phyloP scores from a whole-genome alignment of 2,797 vertebrate genomes.

The Catamblyrhynchus diadema region DNA sequence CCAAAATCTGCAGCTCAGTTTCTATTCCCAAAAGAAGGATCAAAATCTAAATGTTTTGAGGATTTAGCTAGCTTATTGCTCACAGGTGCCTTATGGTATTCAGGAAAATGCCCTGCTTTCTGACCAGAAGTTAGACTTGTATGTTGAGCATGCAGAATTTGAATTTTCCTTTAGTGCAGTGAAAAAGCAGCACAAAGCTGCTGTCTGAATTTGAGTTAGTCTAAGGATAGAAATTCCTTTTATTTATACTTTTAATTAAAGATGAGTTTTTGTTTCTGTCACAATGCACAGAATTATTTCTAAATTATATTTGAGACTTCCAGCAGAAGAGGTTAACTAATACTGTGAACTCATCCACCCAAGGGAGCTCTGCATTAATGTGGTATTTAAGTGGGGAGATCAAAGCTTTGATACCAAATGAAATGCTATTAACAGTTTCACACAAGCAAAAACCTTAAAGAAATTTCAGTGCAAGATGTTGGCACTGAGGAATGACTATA shows the following conservation, averaged over 20 bases:
- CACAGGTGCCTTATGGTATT: not conserved
- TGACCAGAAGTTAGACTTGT: not conserved
- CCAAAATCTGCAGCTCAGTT: not conserved
- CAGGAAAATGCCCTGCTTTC: not conserved
- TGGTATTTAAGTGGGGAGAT: constrained; percentile 9
- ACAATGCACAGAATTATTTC: not conserved
- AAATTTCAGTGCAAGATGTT: not conserved
- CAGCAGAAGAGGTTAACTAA: constrained; percentile 36
- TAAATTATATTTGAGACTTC: constrained; percentile 2
- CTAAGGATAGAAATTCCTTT: not conserved
- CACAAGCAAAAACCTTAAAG: not conserved
- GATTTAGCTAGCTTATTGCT: not conserved
- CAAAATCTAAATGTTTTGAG: not conserved
- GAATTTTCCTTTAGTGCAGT: not conserved
- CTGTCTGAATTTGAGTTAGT: not conserved
- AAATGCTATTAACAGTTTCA: not conserved
- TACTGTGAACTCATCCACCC: not conserved
- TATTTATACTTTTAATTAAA: constrained; percentile 25
- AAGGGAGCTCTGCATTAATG: constrained; percentile 36
- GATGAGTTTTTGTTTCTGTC: constrained; percentile 8
- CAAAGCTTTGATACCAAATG: constrained; percentile 26
- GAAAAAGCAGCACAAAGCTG: not conserved
- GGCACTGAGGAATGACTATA: not conserved
- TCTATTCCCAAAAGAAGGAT: not conserved
- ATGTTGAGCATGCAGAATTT: not conserved